Base-by-base conservation (phyloP, 2,797 vertebrate genomes). In the Spinus pinus region DNA sequence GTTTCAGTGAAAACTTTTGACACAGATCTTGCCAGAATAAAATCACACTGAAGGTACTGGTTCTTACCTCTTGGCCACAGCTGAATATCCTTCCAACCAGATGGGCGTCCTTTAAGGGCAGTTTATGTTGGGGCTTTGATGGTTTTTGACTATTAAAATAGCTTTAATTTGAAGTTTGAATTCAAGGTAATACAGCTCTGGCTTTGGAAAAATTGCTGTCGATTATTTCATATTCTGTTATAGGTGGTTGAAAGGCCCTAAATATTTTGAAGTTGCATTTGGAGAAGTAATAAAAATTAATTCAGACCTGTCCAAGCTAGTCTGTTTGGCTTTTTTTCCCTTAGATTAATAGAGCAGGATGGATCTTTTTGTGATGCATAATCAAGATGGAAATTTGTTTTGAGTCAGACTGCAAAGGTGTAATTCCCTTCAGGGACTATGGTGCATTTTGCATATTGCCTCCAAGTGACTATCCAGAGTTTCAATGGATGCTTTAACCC, bases 361-460 rank as follows among this genome's bases (percentile, higher is more conserved):
- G 53, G 67, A 41, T 42, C 10, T 77, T 72, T 92, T 77, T 87
- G 60, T 80, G 41, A 70, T 71, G 37, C 0, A 0, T 53, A 84
- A 80, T 86, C 47, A 53, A 64, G 24, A 28, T 82, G 64, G 60
- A 88, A 75, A 41, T 54, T 70, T 47, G 10, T 86, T 85, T 56
- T 82, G 78, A 83, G 57, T 57, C 75, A 24, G 20, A 31, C 57
- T 46, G 18, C 35, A 60, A 66, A 82, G 39, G 17, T 69, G 8
- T 90, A 84, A 70, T 91, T 56, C n/a, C 7, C 30, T 84, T 62
- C 51, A 35, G 77, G 82, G 86, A 85, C 86, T 88, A 73, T n/a
- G 41, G 49, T 77, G 14, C 0, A 0, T 85, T 94, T 88, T 95
- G 31, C 70, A 33, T 81, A 33, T 70, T 81, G 53, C 54, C 41